Evolutionary conservation across 1,140 invertebrate genomes (phyloP), one percentile per base, ranked within the genome.

Genomic region (Zaprionus lachaisei): DNA sequence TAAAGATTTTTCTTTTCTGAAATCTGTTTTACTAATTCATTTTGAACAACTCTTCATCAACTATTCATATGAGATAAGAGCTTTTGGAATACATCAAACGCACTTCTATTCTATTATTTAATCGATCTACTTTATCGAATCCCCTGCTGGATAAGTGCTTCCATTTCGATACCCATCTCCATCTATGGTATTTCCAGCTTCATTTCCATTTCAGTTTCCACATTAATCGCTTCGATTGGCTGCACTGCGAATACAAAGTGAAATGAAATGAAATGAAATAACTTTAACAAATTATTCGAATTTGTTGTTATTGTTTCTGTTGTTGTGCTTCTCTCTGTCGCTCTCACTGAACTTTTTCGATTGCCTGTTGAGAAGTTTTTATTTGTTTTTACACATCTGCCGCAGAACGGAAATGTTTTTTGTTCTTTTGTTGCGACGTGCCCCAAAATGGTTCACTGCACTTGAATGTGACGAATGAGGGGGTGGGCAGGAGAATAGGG

Each of bases 401-500:
- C 69, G 71, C 83, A 90, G 79, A 89, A 79, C 84, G 84, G 85
- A 89, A 89, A 89, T 81, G 84, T 85, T 80, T 44, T 79, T 69
- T 77, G 67, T 83, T 72, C 63, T 51, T 26, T 62, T 61, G 73
- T 73, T 34, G 64, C 72, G 82, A 79, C 84, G 80, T 72, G 84
- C 83, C 85, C 81, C 77, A 84, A 89, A 89, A 89, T 89, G 84
- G 85, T 87, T 87, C 81, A 87, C 78, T 89, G 84, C 84, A 87
- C 84, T 89, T 89, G 78, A 87, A 86, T 86, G 79, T 79, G 56
- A 37, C 24, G 63, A 55, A 56, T 26, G 22, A 28, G 22, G 34
- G 20, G 49, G 4, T 20, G n/a, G 58, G 5, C 17, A 7, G 6
- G 3, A 12, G 56, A 26, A 28, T 24, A 26, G 24, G 12, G 37